A percentile compares a stretch with the other conserved stretches of the same genome.
phyloP scores from a whole-genome alignment of 2,797 vertebrate species.

The Mallotus villosus region DNA sequence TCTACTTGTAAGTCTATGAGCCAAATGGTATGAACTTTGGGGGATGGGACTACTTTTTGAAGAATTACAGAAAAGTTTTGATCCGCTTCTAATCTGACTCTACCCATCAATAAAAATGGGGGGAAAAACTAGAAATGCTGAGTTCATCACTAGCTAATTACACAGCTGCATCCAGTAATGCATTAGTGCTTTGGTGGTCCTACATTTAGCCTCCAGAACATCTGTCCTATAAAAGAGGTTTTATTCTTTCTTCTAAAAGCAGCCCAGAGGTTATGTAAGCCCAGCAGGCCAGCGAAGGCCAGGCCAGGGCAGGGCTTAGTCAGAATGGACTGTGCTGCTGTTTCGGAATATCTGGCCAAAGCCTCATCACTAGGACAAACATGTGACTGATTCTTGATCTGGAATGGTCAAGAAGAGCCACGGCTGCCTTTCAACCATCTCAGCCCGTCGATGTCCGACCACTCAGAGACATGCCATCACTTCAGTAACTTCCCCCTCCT shows the following conservation, averaged over 20 bases:
- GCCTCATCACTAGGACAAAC: background rate
- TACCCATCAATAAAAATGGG: background rate
- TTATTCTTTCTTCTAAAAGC: constrained; percentile 42
- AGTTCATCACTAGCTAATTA: background rate
- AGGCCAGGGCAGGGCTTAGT: background rate
- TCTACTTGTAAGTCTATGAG: background rate
- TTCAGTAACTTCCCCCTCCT: background rate
- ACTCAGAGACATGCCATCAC: too few species aligned
- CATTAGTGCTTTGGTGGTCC: constrained; percentile 31
- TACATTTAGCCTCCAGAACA: constrained; percentile 5
- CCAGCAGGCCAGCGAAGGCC: background rate
- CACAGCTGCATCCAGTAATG: background rate
- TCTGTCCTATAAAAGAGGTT: constrained; percentile 3
- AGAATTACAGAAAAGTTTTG: too few species aligned
- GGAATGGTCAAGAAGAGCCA: background rate
- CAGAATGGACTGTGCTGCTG: constrained; percentile 31
- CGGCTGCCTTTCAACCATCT: background rate
- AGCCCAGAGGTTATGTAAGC: constrained; percentile 33
- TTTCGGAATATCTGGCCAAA: background rate
- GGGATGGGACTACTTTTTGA: too few species aligned
- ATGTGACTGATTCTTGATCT: background rate
- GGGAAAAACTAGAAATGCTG: background rate
- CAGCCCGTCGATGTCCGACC: too few species aligned
- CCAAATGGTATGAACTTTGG: too few species aligned
- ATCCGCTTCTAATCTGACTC: background rate